phyloP scores from a whole-genome alignment of 2,888 invertebrate species.

The Aspidiotus destructor region DNA sequence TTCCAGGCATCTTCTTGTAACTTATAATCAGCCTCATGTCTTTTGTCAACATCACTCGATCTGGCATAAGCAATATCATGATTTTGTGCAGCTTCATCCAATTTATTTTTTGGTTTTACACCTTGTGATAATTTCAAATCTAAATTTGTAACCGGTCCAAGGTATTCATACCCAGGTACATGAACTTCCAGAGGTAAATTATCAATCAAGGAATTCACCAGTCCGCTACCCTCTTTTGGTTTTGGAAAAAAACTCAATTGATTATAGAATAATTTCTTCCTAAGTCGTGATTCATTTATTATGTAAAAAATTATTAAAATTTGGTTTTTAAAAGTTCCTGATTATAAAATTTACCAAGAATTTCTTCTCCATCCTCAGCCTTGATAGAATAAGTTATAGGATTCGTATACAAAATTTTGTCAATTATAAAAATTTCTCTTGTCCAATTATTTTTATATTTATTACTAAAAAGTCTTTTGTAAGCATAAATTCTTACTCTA shows the following conservation, averaged over 20 bases:
- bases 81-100: slow-evolving; percentile 4
- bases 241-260: neutral
- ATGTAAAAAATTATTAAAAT: slow-evolving; percentile 12
- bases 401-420: slow-evolving; percentile 2
- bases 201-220: neutral
- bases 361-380: slow-evolving; percentile 6
- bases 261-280: neutral
- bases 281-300: neutral
- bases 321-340: slow-evolving; percentile 7
- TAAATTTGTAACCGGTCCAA: neutral
- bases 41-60: slow-evolving; percentile 9
- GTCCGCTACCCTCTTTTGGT: neutral
- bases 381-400: slow-evolving; percentile 7
- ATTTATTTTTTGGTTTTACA: slow-evolving; percentile 4
- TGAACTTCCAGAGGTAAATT: neutral
- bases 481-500: slow-evolving; percentile 6
- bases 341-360: slow-evolving; percentile 8
- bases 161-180: neutral
- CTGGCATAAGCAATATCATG: slow-evolving; percentile 18
- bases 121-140: slow-evolving; percentile 21
- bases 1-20: slow-evolving; percentile 30
- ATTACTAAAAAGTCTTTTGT: neutral
- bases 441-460: slow-evolving; percentile 12
- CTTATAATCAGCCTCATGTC: slow-evolving; percentile 29
- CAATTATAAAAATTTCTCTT: slow-evolving; percentile 4